Conservation (phyloP, 1,140 invertebrate genomes). For the Hycleus phaleratus region DNA sequence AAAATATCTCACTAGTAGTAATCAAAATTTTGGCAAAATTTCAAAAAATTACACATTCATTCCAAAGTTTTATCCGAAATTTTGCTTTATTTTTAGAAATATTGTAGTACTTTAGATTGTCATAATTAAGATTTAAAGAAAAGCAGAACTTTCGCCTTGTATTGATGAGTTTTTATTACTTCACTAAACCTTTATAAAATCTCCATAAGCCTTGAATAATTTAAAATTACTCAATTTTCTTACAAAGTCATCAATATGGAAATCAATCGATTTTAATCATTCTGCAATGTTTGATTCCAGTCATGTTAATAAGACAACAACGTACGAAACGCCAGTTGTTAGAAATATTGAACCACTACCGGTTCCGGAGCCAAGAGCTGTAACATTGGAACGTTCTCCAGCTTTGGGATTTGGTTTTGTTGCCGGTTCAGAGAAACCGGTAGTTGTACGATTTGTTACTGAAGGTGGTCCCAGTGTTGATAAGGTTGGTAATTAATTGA, state of each 20-base stretch:
- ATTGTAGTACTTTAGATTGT: too few relatives aligned
- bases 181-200: neutral
- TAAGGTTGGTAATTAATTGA: slow-evolving; percentile 45
- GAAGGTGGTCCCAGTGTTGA: slow-evolving; percentile 83
- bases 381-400: slow-evolving; percentile 61
- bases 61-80: too few relatives aligned
- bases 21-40: too few relatives aligned
- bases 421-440: slow-evolving; percentile 83
- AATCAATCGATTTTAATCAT: too few relatives aligned
- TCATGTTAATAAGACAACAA: slow-evolving; percentile 84
- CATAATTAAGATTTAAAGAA: too few relatives aligned
- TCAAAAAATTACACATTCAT: too few relatives aligned
- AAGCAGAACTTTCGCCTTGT: neutral
- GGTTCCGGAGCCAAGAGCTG: slow-evolving; percentile 66
- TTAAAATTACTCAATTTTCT: neutral
- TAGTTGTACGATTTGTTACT: slow-evolving; percentile 80
- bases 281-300: slow-evolving; percentile 47
- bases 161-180: neutral
- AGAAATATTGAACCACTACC: slow-evolving; percentile 48
- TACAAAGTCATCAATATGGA: too few relatives aligned
- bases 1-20: too few relatives aligned
- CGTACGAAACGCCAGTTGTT: slow-evolving; percentile 63
- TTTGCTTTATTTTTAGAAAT: too few relatives aligned
- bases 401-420: slow-evolving; percentile 88
- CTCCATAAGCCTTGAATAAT: neutral